Evolutionary conservation across 2,797 vertebrate genomes (phyloP).

Genomic region (Cheirogaleus major): DNA sequence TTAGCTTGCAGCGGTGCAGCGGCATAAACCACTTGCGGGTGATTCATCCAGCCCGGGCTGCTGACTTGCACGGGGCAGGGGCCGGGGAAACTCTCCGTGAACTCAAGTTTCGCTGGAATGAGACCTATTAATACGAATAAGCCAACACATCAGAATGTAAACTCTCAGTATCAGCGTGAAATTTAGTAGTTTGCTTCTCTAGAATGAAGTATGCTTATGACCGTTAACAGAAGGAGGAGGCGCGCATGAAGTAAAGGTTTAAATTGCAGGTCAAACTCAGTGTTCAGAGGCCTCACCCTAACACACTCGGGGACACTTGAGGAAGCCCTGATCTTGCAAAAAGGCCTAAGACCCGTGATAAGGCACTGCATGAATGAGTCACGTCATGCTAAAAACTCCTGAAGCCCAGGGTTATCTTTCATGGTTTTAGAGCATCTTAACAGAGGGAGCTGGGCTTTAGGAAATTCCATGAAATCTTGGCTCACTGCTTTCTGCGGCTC

Average conservation of each 20-base stretch:
- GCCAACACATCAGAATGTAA: not conserved
- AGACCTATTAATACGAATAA: not conserved
- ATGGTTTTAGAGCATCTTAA: not conserved
- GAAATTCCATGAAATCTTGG: not conserved
- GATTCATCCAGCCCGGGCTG: slow-evolving; percentile 10
- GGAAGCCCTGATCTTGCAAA: not conserved
- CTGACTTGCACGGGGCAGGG: not conserved
- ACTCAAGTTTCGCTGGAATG: not conserved
- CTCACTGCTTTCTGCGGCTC: not conserved
- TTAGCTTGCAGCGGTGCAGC: slow-evolving; percentile 52
- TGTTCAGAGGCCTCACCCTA: accelerated
- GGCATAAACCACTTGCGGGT: not conserved
- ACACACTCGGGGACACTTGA: not conserved
- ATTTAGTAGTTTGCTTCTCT: not conserved
- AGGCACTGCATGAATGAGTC: accelerated
- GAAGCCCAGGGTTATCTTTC: not conserved
- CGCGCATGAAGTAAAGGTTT: accelerated
- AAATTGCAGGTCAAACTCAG: accelerated
- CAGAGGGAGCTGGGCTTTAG: not conserved
- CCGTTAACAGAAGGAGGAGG: not conserved
- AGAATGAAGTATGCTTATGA: not conserved
- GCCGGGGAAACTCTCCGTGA: not conserved
- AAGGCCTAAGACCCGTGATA: accelerated
- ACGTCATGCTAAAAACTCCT: accelerated
- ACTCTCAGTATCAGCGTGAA: not conserved